Evolutionary conservation across 2,888 invertebrate genomes (phyloP), one percentile per base, ranked within the genome.

Genomic region (Coenonympha glycerion): DNA sequence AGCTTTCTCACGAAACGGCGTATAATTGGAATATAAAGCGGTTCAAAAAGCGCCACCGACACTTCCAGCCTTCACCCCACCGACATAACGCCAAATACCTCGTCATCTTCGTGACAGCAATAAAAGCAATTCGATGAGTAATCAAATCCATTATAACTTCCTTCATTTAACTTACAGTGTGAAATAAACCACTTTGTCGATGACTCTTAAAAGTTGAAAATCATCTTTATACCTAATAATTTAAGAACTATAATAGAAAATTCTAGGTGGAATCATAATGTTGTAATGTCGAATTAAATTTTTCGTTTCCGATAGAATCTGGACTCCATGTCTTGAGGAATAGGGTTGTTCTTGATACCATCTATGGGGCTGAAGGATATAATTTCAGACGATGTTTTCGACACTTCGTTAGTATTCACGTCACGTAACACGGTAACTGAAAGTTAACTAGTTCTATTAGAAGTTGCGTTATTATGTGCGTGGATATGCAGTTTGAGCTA

Each of bases 361-460:
- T 26, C 18, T 16, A 42, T 34, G 40, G 31, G 9, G 22, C 24
- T 42, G 37, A 40, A 45, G 30, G 36, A 26, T 36, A 45, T 49
- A 52, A 56, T 56, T 58, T 55, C 51, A 57, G 52, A 36, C 45
- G 47, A 50, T 41, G 57, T 57, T 60, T 60, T 58, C 55, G 57
- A 55, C 56, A 59, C 59, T 57, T 59, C 53, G 58, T 60, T 59
- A 56, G 56, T 54, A 58, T 62, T 58, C 60, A 33, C 41, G 61
- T 58, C 62, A 62, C 61, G 62, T 42, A 57, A 44, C 26, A 22
- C 11, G 42, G 48, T 48, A 50, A 45, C 55, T 53, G 52, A 58
- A 58, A 58, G 59, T 59, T 55, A 58, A 58, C 56, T 55, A 58
- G 53, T 58, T 49, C 40, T 48, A 34, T 48, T 41, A 28, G 37